Evolutionary conservation across 2,888 invertebrate species (phyloP), one percentile per base, ranked within the genome.

Genomic region (Sarcophaga subvicina): DNA sequence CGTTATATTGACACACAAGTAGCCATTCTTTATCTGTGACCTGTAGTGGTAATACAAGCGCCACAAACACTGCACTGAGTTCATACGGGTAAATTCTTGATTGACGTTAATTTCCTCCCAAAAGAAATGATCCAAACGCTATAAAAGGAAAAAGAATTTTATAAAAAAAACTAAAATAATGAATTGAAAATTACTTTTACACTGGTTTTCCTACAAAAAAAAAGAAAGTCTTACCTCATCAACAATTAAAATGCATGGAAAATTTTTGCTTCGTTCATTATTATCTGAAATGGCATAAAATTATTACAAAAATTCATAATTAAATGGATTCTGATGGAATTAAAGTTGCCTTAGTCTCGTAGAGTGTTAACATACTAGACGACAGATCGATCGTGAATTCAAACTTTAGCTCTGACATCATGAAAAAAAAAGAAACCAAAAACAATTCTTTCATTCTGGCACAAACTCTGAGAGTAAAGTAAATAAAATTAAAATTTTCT

Each of bases 81-180:
- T 93, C 20, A 93, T 89, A 37, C 93, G 91, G 8, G 91, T 91
- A 37, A 91, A 91, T 85, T 93, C 93, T 88, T 93, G 93, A 70
- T 89, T 85, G 0, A 92, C 90, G 70, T 90, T 91, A 64, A 93
- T 71, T 88, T 92, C 93, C 86, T 93, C 93, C 93, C 93, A 93
- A 77, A 92, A 93, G 79, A 93, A 89, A 72, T 93, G 92, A 89
- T 93, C 93, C 77, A 93, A 88, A 14, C 92, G 91, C 92, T 93
- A 49, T 2, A 72, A 81, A 69, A 64, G 60, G 54, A 37, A 37
- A 37, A 37, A 37, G 22, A 22, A 22, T 22, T 22, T 20, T 20
- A 1, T 20, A 37, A 37, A 37, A 37, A 37, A 37, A 37, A 8
- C 37, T 37, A 37, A 37, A 37, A 2, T 37, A 8, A 37, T 37